Percentiles rank a stretch among this genome's conserved stretches.
These are phyloP conservation scores for Caenorhabditis sinica DNA, from an alignment of 2,888 invertebrate species.

Conservation along the genomic window DNA sequence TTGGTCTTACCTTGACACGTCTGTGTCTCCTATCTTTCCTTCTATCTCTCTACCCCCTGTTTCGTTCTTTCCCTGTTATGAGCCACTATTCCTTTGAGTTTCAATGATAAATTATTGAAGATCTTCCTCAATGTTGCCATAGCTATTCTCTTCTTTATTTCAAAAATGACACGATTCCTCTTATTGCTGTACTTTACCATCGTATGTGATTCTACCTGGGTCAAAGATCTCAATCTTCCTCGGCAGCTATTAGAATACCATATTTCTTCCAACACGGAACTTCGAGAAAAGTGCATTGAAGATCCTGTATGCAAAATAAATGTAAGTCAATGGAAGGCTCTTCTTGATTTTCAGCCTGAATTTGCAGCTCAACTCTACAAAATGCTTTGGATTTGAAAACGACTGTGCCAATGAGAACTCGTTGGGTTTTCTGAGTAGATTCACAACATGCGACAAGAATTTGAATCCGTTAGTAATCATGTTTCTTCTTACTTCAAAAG, in stretches of 20 bases:
- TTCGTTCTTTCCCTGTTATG: slow-evolving; percentile 16
- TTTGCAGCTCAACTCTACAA: slow-evolving; percentile 41
- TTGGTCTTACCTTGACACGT: slow-evolving; percentile 50
- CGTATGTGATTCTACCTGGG: slow-evolving; percentile 2
- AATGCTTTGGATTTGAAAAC: slow-evolving; percentile 57
- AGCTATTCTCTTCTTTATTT: neutral
- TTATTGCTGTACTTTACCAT: neutral
- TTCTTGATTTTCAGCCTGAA: neutral
- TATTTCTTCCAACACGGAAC: slow-evolving; percentile 4
- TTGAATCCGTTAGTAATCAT: slow-evolving; percentile 38
- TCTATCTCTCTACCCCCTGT: slow-evolving; percentile 3
- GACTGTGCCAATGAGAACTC: slow-evolving; percentile 30
- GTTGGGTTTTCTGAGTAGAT: neutral
- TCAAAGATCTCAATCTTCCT: slow-evolving; percentile 46
- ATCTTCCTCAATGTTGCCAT: slow-evolving; percentile 13
- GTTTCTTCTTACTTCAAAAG: neutral
- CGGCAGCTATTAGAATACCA: slow-evolving; percentile 51
- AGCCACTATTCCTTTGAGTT: slow-evolving; percentile 1
- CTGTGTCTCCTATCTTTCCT: slow-evolving; percentile 42
- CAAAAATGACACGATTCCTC: neutral
- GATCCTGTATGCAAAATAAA: slow-evolving; percentile 37
- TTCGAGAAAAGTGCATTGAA: slow-evolving; percentile 19
- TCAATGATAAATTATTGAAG: slow-evolving; percentile 18
- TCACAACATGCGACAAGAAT: slow-evolving; percentile 45
- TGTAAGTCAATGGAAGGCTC: neutral